Conservation (phyloP, 1,140 invertebrate species). For the Amyelois transitella region DNA sequence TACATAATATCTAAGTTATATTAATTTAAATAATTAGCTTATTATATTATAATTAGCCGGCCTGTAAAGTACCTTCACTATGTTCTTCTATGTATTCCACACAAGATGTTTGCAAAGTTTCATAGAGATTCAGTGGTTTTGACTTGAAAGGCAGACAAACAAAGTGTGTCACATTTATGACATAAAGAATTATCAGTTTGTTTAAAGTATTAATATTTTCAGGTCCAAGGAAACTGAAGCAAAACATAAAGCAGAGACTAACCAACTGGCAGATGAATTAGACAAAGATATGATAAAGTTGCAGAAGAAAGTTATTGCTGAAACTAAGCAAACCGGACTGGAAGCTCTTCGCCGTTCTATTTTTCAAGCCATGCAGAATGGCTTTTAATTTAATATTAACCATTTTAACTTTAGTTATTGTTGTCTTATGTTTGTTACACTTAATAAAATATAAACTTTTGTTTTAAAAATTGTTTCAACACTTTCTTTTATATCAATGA, state of each 20-base stretch:
- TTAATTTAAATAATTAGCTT: neutral
- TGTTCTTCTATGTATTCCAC: too few relatives aligned
- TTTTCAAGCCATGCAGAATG: slow-evolving; percentile 51
- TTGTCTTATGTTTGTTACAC: too few relatives aligned
- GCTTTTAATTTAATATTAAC: slow-evolving; percentile 30
- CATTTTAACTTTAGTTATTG: neutral
- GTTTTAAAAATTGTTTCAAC: too few relatives aligned
- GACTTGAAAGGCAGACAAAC: too few relatives aligned
- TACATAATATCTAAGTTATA: slow-evolving; percentile 9
- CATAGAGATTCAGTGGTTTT: too few relatives aligned
- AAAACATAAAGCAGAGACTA: slow-evolving; percentile 38
- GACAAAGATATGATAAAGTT: slow-evolving; percentile 47
- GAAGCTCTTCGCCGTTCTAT: slow-evolving; percentile 43
- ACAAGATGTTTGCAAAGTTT: too few relatives aligned
- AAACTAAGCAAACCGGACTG: slow-evolving; percentile 45
- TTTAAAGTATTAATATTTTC: slow-evolving; percentile 12
- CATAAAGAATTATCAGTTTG: too few relatives aligned
- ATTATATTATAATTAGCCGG: neutral
- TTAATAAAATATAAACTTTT: too few relatives aligned
- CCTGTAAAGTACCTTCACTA: too few relatives aligned
- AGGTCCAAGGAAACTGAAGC: slow-evolving; percentile 45
- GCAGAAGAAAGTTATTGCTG: slow-evolving; percentile 49
- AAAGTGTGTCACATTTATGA: too few relatives aligned
- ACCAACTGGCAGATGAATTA: slow-evolving; percentile 42
- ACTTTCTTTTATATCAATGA: too few relatives aligned